A percentile compares a stretch with the other conserved stretches of the same genome.
Conservation (phyloP, 2,888 invertebrate genomes). For the Hypomecis punctinalis region DNA sequence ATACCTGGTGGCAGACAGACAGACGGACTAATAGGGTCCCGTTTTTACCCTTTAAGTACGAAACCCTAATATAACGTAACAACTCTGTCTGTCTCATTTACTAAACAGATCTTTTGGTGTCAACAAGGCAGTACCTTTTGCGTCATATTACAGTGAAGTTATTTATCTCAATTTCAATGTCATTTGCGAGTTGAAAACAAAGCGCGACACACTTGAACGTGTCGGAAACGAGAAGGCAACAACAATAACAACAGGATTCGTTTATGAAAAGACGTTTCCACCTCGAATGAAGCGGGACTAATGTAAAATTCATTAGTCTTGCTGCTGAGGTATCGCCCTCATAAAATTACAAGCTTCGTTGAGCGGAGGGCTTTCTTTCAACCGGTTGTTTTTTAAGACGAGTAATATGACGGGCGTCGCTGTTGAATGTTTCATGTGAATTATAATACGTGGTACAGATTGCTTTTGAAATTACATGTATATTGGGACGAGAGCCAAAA, state of each 20-base stretch:
- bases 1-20: too few species aligned
- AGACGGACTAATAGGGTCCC: too few species aligned
- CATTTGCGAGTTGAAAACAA: constrained; percentile 30
- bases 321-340: constrained; percentile 54
- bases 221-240: constrained; percentile 27
- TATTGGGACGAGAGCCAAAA: constrained; percentile 16
- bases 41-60: too few species aligned
- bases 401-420: constrained; percentile 60
- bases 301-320: constrained; percentile 47
- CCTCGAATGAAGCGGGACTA: constrained; percentile 41
- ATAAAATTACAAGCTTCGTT: constrained; percentile 55
- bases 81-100: too few species aligned
- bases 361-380: constrained; percentile 49
- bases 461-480: constrained; percentile 25
- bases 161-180: constrained; percentile 3
- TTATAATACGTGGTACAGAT: constrained; percentile 47
- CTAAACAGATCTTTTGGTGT: too few species aligned
- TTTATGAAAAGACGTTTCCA: constrained; percentile 41
- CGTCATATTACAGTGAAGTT: background rate
- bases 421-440: constrained; percentile 74
- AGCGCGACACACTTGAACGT: constrained; percentile 26
- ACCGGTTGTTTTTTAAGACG: constrained; percentile 53
- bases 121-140: too few species aligned
- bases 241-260: constrained; percentile 32
- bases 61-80: too few species aligned